Conservation (phyloP, 1,140 invertebrate genomes). For the Oncopeltus fasciatus region DNA sequence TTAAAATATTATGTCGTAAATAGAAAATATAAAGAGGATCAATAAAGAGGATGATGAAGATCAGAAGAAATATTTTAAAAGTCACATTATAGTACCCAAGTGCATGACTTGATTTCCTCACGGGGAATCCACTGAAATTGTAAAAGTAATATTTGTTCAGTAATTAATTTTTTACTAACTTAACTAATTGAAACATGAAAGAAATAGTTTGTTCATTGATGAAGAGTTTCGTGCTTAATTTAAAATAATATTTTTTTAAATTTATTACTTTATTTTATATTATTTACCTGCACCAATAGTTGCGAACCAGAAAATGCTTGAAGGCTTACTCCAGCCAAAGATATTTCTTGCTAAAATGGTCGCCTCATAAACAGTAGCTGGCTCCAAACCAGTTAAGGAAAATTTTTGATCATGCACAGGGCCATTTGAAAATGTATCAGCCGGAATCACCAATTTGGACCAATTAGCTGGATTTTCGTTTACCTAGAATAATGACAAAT, state of each 20-base stretch:
- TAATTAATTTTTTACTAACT: no score
- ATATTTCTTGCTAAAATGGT: constrained; percentile 51
- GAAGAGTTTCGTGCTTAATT: no score
- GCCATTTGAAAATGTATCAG: constrained; percentile 37
- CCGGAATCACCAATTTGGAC: constrained; percentile 51
- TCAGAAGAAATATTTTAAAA: no score
- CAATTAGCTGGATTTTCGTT: constrained; percentile 31
- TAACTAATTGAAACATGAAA: no score
- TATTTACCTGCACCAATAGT: constrained; percentile 44
- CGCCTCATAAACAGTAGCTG: constrained; percentile 51
- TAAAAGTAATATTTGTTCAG: no score
- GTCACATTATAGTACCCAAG: no score
- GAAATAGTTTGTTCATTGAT: no score
- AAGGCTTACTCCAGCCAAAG: constrained; percentile 51
- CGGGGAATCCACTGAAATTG: no score
- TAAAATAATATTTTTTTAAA: not conserved
- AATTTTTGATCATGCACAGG: constrained; percentile 50
- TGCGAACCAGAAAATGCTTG: constrained; percentile 44
- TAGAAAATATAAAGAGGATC: no score
- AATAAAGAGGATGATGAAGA: no score
- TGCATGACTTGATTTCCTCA: no score
- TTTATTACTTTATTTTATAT: not conserved
- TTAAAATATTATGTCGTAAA: no score
- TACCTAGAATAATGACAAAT: not conserved
- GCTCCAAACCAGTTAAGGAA: constrained; percentile 47